Evolutionary conservation across 1,140 invertebrate genomes (phyloP).

Genomic region (Bombyx mandarina): DNA sequence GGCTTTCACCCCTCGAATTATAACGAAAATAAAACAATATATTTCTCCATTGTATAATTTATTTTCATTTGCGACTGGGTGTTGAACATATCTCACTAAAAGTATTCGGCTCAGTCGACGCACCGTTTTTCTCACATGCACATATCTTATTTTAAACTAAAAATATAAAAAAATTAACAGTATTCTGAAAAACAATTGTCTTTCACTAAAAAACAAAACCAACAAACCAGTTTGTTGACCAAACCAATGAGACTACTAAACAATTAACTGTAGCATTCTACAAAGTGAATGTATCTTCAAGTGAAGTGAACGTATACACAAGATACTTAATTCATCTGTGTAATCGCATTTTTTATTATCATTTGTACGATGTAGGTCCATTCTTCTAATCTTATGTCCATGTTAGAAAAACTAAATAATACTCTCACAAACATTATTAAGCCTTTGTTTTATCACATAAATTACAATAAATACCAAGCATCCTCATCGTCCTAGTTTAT

Average conservation of each 20-base stretch:
- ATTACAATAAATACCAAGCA: slow-evolving; percentile 34
- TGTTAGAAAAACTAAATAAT: slow-evolving; percentile 26
- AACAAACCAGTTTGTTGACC: too few relatives aligned
- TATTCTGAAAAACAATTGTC: background rate
- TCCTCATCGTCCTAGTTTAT: slow-evolving; percentile 15
- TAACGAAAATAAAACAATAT: slow-evolving; percentile 21
- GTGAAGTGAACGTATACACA: too few relatives aligned
- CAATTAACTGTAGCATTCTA: too few relatives aligned
- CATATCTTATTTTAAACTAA: slow-evolving; percentile 2
- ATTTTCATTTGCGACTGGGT: slow-evolving; percentile 56
- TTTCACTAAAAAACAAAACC: background rate
- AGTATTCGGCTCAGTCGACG: slow-evolving; percentile 9
- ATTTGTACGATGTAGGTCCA: too few relatives aligned
- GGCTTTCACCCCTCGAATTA: too few relatives aligned
- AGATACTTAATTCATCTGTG: too few relatives aligned
- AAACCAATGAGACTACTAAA: too few relatives aligned
- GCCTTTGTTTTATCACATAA: slow-evolving; percentile 38
- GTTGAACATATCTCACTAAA: slow-evolving; percentile 23
- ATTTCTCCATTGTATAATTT: slow-evolving; percentile 43
- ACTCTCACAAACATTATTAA: slow-evolving; percentile 29
- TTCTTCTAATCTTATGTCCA: slow-evolving; percentile 8
- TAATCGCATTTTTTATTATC: too few relatives aligned
- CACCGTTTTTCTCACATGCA: slow-evolving; percentile 21
- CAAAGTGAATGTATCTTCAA: too few relatives aligned
- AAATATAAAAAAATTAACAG: background rate